Evolutionary conservation across 1,140 invertebrate species (phyloP).

Genomic region (Procambarus virginalis): DNA sequence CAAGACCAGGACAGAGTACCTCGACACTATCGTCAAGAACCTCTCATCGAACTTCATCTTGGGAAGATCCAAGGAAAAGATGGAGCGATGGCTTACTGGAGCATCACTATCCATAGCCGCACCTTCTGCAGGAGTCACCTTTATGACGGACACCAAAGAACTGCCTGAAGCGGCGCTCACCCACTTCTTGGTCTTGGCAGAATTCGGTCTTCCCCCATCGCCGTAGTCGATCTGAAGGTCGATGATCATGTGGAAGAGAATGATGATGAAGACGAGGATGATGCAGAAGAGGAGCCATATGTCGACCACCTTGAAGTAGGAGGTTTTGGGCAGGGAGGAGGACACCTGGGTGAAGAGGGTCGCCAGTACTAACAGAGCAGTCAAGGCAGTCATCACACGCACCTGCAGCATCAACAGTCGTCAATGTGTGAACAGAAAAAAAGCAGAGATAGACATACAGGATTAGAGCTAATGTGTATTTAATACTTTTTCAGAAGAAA

Average conservation of each 20-base stretch:
- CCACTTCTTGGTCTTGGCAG: no score
- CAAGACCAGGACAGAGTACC: not conserved
- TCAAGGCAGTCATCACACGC: constrained; percentile 53
- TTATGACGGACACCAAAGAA: not conserved
- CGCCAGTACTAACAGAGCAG: constrained; percentile 53
- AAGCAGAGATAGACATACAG: no score
- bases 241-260: constrained; percentile 55
- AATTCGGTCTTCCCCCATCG: not conserved
- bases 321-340: constrained; percentile 59
- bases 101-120: not conserved
- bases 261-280: constrained; percentile 59
- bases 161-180: not conserved
- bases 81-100: not conserved
- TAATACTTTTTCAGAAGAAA: no score
- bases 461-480: no score
- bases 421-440: no score
- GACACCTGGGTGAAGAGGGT: constrained; percentile 63
- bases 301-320: constrained; percentile 65
- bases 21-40: constrained; percentile 26
- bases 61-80: not conserved
- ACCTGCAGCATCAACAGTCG: constrained; percentile 21
- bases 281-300: constrained; percentile 67
- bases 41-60: not conserved
- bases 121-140: not conserved
- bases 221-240: constrained; percentile 46